These are phyloP conservation scores for Anguilla anguilla DNA, from an alignment of 2,797 vertebrate species.

Conservation along the genomic window DNA sequence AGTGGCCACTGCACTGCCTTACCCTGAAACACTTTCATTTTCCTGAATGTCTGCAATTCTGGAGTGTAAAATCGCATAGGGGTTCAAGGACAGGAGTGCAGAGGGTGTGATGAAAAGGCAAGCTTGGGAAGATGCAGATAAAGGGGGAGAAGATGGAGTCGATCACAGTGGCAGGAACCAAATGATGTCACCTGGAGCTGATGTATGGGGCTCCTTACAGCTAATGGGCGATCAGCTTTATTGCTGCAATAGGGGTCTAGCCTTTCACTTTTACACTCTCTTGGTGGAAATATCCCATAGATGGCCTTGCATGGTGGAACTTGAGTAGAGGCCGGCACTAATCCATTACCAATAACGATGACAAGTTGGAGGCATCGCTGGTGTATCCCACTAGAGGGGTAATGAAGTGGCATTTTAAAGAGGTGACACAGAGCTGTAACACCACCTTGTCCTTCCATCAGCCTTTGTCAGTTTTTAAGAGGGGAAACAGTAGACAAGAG, in stretches of 20 bases:
- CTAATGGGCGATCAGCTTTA: conserved; percentile 8
- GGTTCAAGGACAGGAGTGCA: conserved; percentile 5
- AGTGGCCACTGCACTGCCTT: not conserved
- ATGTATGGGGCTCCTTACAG: conserved; percentile 6
- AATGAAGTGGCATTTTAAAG: not conserved
- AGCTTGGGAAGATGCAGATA: not conserved
- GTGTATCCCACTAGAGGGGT: not conserved
- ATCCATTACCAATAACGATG: not conserved
- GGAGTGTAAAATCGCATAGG: not conserved
- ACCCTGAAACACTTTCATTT: conserved; percentile 1
- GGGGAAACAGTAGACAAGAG: not conserved
- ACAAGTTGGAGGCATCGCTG: not conserved
- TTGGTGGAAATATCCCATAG: not conserved
- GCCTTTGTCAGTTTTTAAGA: not conserved
- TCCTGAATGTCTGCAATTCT: not conserved
- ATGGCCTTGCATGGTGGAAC: not conserved
- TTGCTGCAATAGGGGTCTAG: not conserved
- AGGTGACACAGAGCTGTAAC: not conserved
- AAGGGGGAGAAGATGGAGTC: not conserved
- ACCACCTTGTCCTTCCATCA: not conserved
- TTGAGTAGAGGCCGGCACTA: not conserved
- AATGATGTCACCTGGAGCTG: not conserved
- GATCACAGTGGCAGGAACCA: not conserved
- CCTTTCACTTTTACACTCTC: not conserved
- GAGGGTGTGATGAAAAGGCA: not conserved